phyloP scores from a whole-genome alignment of 2,113 vertebrate species.

The Phyllopteryx taeniolatus region DNA sequence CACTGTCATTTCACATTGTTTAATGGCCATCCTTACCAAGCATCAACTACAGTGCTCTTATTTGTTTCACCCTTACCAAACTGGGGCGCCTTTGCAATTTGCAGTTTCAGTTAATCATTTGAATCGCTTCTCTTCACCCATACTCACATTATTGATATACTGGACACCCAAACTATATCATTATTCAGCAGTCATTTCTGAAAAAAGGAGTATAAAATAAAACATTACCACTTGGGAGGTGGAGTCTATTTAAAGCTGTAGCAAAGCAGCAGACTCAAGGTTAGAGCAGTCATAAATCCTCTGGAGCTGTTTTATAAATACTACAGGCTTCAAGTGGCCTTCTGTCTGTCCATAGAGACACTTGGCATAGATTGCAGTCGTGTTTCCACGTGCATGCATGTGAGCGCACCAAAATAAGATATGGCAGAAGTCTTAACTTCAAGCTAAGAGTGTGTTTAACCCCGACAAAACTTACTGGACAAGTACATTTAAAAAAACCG shows the following conservation, averaged over 20 bases:
- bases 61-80: no score
- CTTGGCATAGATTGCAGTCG: slow-evolving; percentile 11
- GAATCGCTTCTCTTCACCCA: neutral
- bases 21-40: no score
- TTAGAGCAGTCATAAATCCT: slow-evolving; percentile 31
- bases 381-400: neutral
- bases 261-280: slow-evolving; percentile 45
- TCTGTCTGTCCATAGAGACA: slow-evolving; percentile 10
- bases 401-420: neutral
- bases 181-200: slow-evolving; percentile 22
- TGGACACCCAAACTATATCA: slow-evolving; percentile 5
- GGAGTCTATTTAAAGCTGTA: slow-evolving; percentile 42
- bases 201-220: slow-evolving; percentile 40
- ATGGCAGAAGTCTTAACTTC: neutral
- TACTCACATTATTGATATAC: neutral
- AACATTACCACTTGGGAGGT: slow-evolving; percentile 37
- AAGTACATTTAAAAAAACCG: no score
- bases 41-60: no score
- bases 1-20: no score
- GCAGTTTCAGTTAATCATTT: slow-evolving; percentile 1
- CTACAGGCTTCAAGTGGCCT: slow-evolving; percentile 1
- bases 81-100: neutral
- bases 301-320: slow-evolving; percentile 39
- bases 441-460: no score
- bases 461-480: no score